A percentile compares a stretch with the other conserved stretches of the same genome.
Conservation (phyloP, 2,888 invertebrate genomes). For the Caenorhabditis macrosperma region DNA sequence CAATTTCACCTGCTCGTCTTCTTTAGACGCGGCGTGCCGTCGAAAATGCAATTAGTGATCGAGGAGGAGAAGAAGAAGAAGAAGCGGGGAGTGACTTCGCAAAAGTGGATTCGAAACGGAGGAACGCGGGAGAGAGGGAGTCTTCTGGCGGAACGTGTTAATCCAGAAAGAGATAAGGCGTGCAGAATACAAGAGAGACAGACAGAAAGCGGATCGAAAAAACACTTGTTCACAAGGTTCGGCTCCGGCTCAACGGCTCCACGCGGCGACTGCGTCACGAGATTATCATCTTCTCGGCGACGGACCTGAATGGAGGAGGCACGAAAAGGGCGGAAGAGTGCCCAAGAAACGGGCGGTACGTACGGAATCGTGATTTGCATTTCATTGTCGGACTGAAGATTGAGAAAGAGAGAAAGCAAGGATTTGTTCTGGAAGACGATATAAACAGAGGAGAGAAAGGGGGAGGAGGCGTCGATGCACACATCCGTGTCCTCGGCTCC, state of each 20-base stretch:
- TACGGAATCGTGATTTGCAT: constrained; percentile 44
- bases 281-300: constrained; percentile 36
- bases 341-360: not conserved
- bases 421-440: constrained; percentile 41
- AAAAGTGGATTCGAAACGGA: constrained; percentile 1
- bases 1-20: constrained; percentile 59
- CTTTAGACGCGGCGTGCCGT: constrained; percentile 19
- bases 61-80: constrained; percentile 19
- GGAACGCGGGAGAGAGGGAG: not conserved
- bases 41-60: constrained; percentile 58
- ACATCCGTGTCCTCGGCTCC: constrained; percentile 25
- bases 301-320: not conserved
- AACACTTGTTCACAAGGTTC: constrained; percentile 7
- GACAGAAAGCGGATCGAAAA: not conserved
- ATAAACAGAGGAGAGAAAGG: constrained; percentile 37
- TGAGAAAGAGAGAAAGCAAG: constrained; percentile 4
- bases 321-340: not conserved
- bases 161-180: not conserved
- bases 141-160: constrained; percentile 1
- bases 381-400: constrained; percentile 40
- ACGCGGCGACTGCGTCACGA: constrained; percentile 33
- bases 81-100: too few species aligned
- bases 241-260: not conserved
- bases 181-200: not conserved
- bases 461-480: constrained; percentile 19